Base-by-base conservation (phyloP, 2,797 vertebrate genomes). In the Melanotaenia maccullochi region DNA sequence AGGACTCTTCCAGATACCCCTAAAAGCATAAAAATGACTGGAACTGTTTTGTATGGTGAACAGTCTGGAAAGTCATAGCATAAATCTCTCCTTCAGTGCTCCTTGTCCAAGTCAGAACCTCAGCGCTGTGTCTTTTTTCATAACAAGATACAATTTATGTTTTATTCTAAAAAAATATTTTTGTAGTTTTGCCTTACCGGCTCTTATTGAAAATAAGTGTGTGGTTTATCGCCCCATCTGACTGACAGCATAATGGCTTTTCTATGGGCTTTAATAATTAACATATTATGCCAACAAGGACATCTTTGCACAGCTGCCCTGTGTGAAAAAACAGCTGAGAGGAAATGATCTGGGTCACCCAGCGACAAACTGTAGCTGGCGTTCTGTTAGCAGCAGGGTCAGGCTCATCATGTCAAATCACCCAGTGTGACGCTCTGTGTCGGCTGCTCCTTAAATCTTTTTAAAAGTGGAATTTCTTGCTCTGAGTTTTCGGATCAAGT, bases 71-170 rank as follows among this genome's bases (percentile, higher is more conserved):
- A n/a, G n/a, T 60, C 5, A 2, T 24, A 38, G n/a, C 18, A 30
- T 61, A 44, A 61, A 61, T 61, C 40, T 61, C 24, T 9, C 22
- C 8, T 60, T 60, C 22, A 4, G 16, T 42, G 59, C 28, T 28
- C 14, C 38, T 25, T 20, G 24, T 28, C 38, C 59, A 42, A 61
- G 16, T 42, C 16, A 18, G 16, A 28, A 25, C 25, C 14, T 25
- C 49, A 24, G 12, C 28, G 22, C 51, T 25, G 51, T 20, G 16
- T 11, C 30, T 44, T 20, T 20, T 32, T 28, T 28, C 28, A 44
- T 11, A 62, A 9, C 32, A 32, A 32, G 8, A 42, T 25, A 52
- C 22, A 4, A 52, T 44, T 42, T 44, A 20, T 44, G 9, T 14
- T 47, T 47, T 54, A 25, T 14, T 47, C 38, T 30, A 2, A 44